Conservation (phyloP, 2,797 vertebrate species). For the Esox lucius region DNA sequence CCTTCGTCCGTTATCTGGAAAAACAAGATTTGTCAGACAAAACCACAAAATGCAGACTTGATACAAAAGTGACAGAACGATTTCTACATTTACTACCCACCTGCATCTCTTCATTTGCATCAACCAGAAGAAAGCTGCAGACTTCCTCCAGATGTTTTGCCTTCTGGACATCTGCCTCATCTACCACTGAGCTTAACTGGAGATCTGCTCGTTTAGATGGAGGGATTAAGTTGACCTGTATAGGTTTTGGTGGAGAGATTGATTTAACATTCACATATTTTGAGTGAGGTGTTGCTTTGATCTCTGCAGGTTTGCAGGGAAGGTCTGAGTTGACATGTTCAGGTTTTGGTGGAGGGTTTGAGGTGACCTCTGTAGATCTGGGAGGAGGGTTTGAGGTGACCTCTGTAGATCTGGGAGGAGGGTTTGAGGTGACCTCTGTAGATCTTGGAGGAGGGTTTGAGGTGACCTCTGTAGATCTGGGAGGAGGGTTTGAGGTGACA, state of each 20-base stretch:
- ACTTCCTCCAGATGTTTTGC: conserved; percentile 85
- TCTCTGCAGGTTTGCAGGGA: too few relatives aligned
- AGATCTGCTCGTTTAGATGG: conserved; percentile 65
- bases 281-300: conserved; percentile 11
- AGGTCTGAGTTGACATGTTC: too few relatives aligned
- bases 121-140: conserved; percentile 92
- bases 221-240: conserved; percentile 34
- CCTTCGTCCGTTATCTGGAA: conserved; percentile 87
- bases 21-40: not conserved
- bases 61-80: not conserved
- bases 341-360: not conserved
- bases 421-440: not conserved
- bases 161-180: conserved; percentile 76
- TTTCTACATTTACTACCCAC: conserved; percentile 64
- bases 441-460: not conserved
- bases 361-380: not conserved
- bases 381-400: not conserved
- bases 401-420: too few relatives aligned
- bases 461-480: not conserved
- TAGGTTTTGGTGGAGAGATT: too few relatives aligned
- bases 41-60: not conserved
- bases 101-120: conserved; percentile 97
- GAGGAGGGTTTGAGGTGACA: too few relatives aligned
- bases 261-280: conserved; percentile 71
- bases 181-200: conserved; percentile 60